Evolutionary conservation across 2,113 vertebrate species (phyloP).

Genomic region (Gallinago paraguaiae): DNA sequence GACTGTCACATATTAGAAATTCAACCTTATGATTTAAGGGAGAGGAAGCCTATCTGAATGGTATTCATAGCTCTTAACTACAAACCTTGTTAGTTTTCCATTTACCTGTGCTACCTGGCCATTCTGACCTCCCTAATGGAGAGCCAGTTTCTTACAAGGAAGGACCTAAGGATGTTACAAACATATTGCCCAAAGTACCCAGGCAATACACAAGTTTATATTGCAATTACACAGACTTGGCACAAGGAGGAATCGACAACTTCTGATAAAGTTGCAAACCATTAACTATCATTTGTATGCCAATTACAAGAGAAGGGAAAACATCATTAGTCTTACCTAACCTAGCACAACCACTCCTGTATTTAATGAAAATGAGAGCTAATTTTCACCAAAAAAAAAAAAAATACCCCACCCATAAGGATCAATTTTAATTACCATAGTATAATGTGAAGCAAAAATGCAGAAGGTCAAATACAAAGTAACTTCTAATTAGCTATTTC

Average conservation of each 20-base stretch:
- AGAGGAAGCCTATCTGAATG: background rate
- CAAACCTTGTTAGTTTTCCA: background rate
- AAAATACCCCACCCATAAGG: background rate
- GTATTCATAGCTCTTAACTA: background rate
- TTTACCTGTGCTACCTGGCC: background rate
- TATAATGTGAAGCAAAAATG: constrained; percentile 29
- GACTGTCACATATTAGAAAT: background rate
- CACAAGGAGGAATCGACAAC: background rate
- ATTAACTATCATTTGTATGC: constrained; percentile 4
- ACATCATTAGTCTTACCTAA: constrained; percentile 3
- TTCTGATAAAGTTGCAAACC: constrained; percentile 37
- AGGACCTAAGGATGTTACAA: background rate
- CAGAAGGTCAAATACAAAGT: constrained; percentile 70
- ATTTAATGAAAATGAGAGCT: constrained; percentile 44
- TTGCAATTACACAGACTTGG: background rate
- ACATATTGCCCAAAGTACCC: background rate
- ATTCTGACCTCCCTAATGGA: background rate
- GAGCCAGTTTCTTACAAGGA: background rate
- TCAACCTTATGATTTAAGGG: background rate
- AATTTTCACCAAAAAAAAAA: constrained; percentile 45
- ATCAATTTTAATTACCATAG: constrained; percentile 69
- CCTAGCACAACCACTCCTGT: background rate
- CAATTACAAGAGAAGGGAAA: constrained; percentile 37
- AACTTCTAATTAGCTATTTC: constrained; percentile 67
- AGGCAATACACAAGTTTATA: background rate